These are phyloP conservation scores for Gasteruption jaculator DNA, from an alignment of 2,888 invertebrate genomes.

Conservation along the genomic window DNA sequence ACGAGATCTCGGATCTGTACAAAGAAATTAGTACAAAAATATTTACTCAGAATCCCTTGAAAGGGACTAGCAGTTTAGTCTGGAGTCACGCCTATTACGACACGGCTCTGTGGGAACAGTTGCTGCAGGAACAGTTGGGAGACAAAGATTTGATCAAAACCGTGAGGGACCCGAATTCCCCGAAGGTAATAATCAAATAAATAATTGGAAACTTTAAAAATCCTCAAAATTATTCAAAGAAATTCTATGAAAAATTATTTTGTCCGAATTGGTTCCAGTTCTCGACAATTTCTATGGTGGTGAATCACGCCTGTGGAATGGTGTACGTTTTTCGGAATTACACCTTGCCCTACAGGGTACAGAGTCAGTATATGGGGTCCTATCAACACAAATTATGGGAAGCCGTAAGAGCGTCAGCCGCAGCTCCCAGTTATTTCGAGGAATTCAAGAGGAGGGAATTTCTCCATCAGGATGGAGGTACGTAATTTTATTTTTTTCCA, in stretches of 20 bases:
- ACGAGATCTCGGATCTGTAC: slow-evolving; percentile 61
- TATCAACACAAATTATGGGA: slow-evolving; percentile 72
- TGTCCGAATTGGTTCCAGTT: slow-evolving; percentile 53
- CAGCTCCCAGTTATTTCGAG: slow-evolving; percentile 88
- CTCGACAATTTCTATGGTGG: slow-evolving; percentile 74
- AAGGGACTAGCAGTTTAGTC: slow-evolving; percentile 73
- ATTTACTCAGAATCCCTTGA: slow-evolving; percentile 62
- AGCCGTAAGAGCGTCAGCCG: slow-evolving; percentile 82
- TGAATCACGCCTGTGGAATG: slow-evolving; percentile 67
- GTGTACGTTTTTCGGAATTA: slow-evolving; percentile 86
- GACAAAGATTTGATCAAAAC: slow-evolving; percentile 62
- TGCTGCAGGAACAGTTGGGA: slow-evolving; percentile 65
- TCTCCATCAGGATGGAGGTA: slow-evolving; percentile 62
- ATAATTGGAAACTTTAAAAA: not conserved
- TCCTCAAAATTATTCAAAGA: not conserved
- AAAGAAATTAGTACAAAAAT: slow-evolving; percentile 61
- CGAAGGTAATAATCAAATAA: no score
- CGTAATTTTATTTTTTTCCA: slow-evolving; percentile 30
- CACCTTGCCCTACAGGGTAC: slow-evolving; percentile 64
- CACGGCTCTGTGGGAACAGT: slow-evolving; percentile 74
- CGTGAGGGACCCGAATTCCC: slow-evolving; percentile 54
- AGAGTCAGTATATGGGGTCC: slow-evolving; percentile 69
- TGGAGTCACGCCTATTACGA: slow-evolving; percentile 88
- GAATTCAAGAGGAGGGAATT: slow-evolving; percentile 69
- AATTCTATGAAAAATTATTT: not conserved